Base-by-base conservation (phyloP, 2,113 vertebrate genomes). In the Bubo blakistoni region DNA sequence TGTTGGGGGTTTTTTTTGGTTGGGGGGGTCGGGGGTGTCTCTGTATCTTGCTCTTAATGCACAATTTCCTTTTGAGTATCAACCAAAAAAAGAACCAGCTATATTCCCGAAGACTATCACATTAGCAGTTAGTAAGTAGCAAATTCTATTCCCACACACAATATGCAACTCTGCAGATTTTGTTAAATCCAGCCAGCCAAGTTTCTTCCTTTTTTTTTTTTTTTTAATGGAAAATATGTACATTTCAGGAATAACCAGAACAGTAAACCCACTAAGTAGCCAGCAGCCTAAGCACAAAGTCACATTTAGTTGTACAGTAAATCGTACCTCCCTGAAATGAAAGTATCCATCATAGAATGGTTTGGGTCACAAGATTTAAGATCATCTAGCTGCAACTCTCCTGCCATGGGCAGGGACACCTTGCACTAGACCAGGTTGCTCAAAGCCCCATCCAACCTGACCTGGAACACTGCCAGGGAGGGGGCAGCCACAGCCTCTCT, bases 261-360 rank as follows among this genome's bases (percentile, higher is more conserved):
- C 16, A 26, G 36, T 32, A 7, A 61, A 87, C 66, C 19, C 57
- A 11, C 44, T 10, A 12, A 38, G 54, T 2, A 73, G 32, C 42
- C 6, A 16, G 14, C 54, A 77, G 58, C 30, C 54, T 22, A 32
- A 13, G 8, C 49, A 29, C 40, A 4, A 74, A 55, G 54, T n/a
- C 47, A 22, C 9, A 4, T 52, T 34, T 20, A 73, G 49, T 40
- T 1, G 63, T 42, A 16, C 11, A 22, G 25, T 5, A 66, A 69
- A 58, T 13, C 5, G 27, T 10, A n/a, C 29, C n/a, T 38, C 49
- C 30, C 47, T 5, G 38, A 55, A 47, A 36, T 21, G 27, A n/a
- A 22, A 73, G 20, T 3, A 11, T 7, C 58, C 15, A 3, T 0
- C 38, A 17, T 1, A 13, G 19, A 20, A 47, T 47, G 46, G 18